Evolutionary conservation across 2,113 vertebrate species (phyloP).

Genomic region (Poeciliopsis retropinna): DNA sequence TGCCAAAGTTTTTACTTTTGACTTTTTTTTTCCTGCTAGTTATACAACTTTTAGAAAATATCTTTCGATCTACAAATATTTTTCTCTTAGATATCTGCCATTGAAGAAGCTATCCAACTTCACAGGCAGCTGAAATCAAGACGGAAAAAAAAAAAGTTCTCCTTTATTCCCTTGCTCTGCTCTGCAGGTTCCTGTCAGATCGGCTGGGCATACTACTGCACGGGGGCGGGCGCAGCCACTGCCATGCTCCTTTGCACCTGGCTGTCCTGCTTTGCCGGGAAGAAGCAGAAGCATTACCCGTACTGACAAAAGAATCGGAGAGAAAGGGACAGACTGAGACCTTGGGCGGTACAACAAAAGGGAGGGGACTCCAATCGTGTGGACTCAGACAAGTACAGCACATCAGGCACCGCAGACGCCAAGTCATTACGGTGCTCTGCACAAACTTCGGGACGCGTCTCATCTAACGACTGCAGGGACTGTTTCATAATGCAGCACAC

Average conservation of each 20-base stretch:
- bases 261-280: constrained; percentile 96
- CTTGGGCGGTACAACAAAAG: constrained; percentile 32
- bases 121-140: constrained; percentile 9
- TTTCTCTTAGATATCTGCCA: neutral
- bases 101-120: neutral
- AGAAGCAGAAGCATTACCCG: constrained; percentile 97
- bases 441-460: constrained; percentile 55
- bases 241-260: constrained; percentile 95
- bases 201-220: constrained; percentile 98
- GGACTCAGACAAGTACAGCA: constrained; percentile 59
- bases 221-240: constrained; percentile 84
- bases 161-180: constrained; percentile 15
- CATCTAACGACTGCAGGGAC: constrained; percentile 75
- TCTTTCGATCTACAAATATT: neutral
- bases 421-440: constrained; percentile 47
- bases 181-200: constrained; percentile 91
- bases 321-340: constrained; percentile 29
- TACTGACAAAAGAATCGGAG: constrained; percentile 80
- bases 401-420: constrained; percentile 64
- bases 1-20: neutral
- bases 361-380: constrained; percentile 48
- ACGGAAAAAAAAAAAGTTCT: neutral
- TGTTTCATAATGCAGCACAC: constrained; percentile 64
- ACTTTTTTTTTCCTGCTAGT: neutral
- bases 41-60: neutral